Conservation (phyloP, 2,797 vertebrate species). For the Tragopan temminckii region DNA sequence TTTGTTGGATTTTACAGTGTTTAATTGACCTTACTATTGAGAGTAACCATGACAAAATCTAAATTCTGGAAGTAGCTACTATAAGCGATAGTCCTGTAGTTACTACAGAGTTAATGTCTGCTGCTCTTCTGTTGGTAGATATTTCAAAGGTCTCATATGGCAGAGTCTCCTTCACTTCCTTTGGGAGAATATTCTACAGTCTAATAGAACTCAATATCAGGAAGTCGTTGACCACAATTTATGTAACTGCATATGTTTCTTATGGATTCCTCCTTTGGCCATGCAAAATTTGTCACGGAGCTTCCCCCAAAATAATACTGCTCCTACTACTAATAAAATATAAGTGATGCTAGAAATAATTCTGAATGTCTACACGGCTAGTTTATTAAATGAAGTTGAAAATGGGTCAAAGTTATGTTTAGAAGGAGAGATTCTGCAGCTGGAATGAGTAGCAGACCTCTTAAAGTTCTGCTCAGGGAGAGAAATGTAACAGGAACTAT, state of each 20-base stretch:
- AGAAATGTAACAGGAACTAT: not conserved
- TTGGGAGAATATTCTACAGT: conserved; percentile 31
- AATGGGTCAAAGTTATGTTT: not conserved
- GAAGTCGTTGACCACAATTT: conserved; percentile 60
- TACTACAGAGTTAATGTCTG: conserved; percentile 64
- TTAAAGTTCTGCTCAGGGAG: not conserved
- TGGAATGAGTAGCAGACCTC: not conserved
- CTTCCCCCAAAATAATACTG: not conserved
- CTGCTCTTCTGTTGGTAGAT: not conserved
- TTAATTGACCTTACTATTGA: conserved; percentile 74
- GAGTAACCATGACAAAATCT: conserved; percentile 72
- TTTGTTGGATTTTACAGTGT: conserved; percentile 71
- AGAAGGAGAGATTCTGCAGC: not conserved
- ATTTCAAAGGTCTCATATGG: conserved; percentile 7
- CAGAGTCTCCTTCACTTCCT: conserved; percentile 31
- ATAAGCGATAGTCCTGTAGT: conserved; percentile 37
- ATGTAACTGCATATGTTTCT: conserved; percentile 24
- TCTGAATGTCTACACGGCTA: not conserved
- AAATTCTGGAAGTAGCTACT: conserved; percentile 59
- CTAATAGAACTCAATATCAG: conserved; percentile 39
- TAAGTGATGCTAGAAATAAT: not conserved
- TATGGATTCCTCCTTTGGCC: not conserved
- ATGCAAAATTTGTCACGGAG: not conserved
- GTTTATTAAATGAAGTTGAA: not conserved
- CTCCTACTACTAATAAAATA: not conserved